Base-by-base conservation (phyloP, 2,113 vertebrate genomes). In the Eidolon helvum region DNA sequence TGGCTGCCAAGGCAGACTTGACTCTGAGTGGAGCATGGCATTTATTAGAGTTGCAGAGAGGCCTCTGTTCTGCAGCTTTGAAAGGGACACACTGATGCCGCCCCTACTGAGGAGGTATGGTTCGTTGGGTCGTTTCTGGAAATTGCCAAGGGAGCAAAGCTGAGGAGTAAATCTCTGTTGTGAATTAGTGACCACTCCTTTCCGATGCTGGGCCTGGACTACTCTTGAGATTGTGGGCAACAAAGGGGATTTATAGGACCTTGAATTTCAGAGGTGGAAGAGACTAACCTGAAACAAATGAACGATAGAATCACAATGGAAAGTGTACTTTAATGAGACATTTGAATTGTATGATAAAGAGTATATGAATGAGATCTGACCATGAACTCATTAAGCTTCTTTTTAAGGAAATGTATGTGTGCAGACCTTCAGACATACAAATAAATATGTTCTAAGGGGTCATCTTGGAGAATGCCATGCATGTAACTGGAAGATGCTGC, bases 131-230 rank as follows among this genome's bases (percentile, higher is more conserved):
- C 35, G 75, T 88, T 84, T 50, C 55, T 61, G 38, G 87, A 93
- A 95, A 96, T 82, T 19, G 45, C 19, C 10, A 7, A 82, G 18
- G 79, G 90, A 21, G n/a, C 33, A 63, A 96, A 86, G 86, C 55
- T 72, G 59, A 93, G 40, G 74, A 80, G 33, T 48, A 87, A 92
- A 40, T 38, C n/a, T 97, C 95, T 94, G 45, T 57, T 48, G 14
- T 50, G 68, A 96, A 84, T 94, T 93, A 77, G 24, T 12, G 43
- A 93, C 78, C 21, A 18, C 18, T 5, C 24, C n/a, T 80, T 43
- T 30, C 18, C 28, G 26, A 35, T 2, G 0, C n/a, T 57, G 68
- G 35, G 38, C 21, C 74, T 35, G 68, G 40, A 50, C 65, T 24
- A 57, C 0, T 59, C 65, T 94, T 12, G 18, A 33, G 30, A 21